Base-by-base conservation (phyloP, 2,797 vertebrate genomes). In the Todus mexicanus region DNA sequence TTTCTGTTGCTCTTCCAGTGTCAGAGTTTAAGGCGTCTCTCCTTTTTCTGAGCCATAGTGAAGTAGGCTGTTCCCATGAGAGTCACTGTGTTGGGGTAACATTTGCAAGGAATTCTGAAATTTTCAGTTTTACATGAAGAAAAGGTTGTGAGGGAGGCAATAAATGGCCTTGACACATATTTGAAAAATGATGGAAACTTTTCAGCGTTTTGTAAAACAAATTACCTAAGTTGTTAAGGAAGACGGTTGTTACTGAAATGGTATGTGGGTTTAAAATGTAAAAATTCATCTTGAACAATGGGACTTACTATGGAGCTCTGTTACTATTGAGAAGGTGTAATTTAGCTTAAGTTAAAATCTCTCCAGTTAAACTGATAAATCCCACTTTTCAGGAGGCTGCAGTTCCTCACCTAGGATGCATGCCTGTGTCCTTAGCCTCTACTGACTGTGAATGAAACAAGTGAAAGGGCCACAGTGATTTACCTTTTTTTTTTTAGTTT, bases 381-480 rank as follows among this genome's bases (percentile, higher is more conserved):
- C 4, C 22, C 5, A 10, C 22, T 40, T 73, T 75, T 61, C 38
- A 57, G 17, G 40, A 74, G 26, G 68, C 38, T 64, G 18, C 17
- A 0, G 0, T 22, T 82, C 70, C 21, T 79, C 35, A 42, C 13
- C 43, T 0, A 0, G 40, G 56, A 8, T 81, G 35, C 0, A 0
- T 15, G 16, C 0, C 0, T 25, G 47, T 20, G 42, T 89, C 50
- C 73, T 68, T 54, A 57, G 29, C 38, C 47, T 33, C 5, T 57
- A 25, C 29, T 37, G 42, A 42, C 35, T 1, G 10, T 73, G 69
- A 80, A 43, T 37, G 10, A 65, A 85, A 68, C 0, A 3, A 31
- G 7, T 47, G 38, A 72, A 69, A 31, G 18, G 23, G 35, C 63
- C 22, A 7, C 37, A 42, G 29, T 38, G 45, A n/a, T 71, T 74